Base-by-base conservation (phyloP, 1,140 invertebrate species). In the Apocrypta bakeri region DNA sequence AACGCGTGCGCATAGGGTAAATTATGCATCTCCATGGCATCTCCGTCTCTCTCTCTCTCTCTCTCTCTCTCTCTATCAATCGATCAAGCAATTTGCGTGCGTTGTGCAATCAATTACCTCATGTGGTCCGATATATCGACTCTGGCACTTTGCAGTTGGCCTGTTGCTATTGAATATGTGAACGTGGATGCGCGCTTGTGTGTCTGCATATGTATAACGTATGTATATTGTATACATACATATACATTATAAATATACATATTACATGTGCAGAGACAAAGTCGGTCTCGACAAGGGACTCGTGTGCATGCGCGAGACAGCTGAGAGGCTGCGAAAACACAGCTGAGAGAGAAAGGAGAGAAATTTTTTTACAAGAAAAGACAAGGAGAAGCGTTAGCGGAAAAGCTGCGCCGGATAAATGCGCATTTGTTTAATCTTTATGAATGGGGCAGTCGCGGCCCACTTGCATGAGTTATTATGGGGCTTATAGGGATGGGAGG, bases 61-160 rank as follows among this genome's bases (percentile, higher is more conserved):
- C 2, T 37, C 33, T 29, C 63, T 56, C 48, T n/a, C 9, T 37
- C 33, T 7, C n/a, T 2, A 8, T 8, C 33, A 68, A 78, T 78
- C 75, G 63, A 78, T 78, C 75, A 68, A 78, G 75, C 75, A 40
- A 78, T 78, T 78, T 77, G 33, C 75, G 75, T 25, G n/a, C n/a
- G 31, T 33, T 27, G 37, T 33, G 63, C 75, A 77, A 77, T 77
- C 75, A 78, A 78, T 78, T 78, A 78, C 61, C 63, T 42, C 75
- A 68, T 40, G n/a, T n/a, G 12, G 6, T 25, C 61, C 37, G 71
- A 24, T 73, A 25, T 24, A 37, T 29, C 63, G 48, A 25, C 63
- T 17, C 9, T 25, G 63, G 63, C 63, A 66, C 63, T 66, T 66
- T 66, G n/a, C n/a, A 29, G 27, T 66, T 25, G 25, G 25, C 63